These are phyloP conservation scores for Chironomus tepperi DNA, from an alignment of 1,140 invertebrate species.

Conservation along the genomic window DNA sequence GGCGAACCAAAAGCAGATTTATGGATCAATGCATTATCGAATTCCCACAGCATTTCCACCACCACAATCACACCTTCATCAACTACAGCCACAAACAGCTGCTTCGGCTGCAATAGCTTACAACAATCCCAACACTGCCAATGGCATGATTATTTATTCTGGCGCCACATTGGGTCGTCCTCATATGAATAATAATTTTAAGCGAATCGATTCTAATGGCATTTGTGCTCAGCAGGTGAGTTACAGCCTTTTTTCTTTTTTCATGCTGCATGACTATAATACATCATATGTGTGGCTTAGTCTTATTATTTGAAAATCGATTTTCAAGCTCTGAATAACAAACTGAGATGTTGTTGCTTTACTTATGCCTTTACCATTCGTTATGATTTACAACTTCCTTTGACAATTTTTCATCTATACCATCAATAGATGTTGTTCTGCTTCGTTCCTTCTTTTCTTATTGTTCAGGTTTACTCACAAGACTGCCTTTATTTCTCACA, in stretches of 20 bases:
- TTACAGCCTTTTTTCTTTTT: not conserved
- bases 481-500: too few relatives aligned
- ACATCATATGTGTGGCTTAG: too few relatives aligned
- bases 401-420: too few relatives aligned
- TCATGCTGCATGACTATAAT: not conserved
- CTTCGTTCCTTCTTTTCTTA: too few relatives aligned
- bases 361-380: too few relatives aligned
- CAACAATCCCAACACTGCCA: not conserved
- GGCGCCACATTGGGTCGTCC: slow-evolving; percentile 25
- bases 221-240: slow-evolving; percentile 2
- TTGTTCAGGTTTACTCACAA: too few relatives aligned
- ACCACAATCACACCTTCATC: slow-evolving; percentile 20
- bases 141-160: slow-evolving; percentile 21
- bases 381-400: not conserved
- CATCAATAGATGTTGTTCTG: too few relatives aligned
- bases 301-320: too few relatives aligned
- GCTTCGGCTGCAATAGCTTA: slow-evolving; percentile 16
- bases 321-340: too few relatives aligned
- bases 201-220: slow-evolving; percentile 4
- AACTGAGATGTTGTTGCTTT: too few relatives aligned
- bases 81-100: slow-evolving; percentile 12
- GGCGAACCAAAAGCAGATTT: slow-evolving; percentile 22
- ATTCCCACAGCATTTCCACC: slow-evolving; percentile 23
- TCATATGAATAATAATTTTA: slow-evolving; percentile 23
- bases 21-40: slow-evolving; percentile 22